A percentile compares a stretch with the other conserved stretches of the same genome.
These are phyloP conservation scores for Drosophila punjabiensis DNA, from an alignment of 1,140 invertebrate species.

Conservation along the genomic window DNA sequence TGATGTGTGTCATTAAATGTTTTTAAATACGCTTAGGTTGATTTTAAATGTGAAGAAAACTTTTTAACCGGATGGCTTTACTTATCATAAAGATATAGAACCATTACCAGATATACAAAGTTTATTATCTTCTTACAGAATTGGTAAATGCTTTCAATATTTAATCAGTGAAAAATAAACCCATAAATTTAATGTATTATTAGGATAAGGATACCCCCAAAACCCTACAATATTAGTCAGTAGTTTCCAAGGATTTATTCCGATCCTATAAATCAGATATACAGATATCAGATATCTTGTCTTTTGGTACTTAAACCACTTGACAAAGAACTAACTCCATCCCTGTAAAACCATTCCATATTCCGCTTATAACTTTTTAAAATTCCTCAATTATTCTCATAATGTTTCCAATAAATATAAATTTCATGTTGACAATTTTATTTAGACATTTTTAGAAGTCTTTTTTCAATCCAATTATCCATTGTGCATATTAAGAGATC, in stretches of 20 bases:
- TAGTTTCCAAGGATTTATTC: too few relatives aligned
- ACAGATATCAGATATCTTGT: not conserved
- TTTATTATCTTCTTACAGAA: too few relatives aligned
- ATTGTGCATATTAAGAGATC: conserved; percentile 29
- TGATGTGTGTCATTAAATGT: not conserved
- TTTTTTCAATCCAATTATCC: not conserved
- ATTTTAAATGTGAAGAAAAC: not conserved
- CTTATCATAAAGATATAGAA: not conserved
- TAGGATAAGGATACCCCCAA: too few relatives aligned
- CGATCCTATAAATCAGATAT: too few relatives aligned
- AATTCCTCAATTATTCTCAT: not conserved
- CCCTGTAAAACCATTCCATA: not conserved
- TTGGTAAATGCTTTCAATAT: too few relatives aligned
- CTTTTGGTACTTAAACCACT: not conserved
- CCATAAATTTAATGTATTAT: too few relatives aligned
- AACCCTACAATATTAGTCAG: too few relatives aligned
- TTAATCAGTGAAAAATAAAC: too few relatives aligned
- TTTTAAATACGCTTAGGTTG: not conserved
- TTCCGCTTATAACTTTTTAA: not conserved
- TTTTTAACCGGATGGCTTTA: not conserved
- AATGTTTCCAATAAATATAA: not conserved
- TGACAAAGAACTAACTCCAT: not conserved
- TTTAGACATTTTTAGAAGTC: not conserved
- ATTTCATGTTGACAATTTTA: not conserved
- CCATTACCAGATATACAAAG: too few relatives aligned